These are phyloP conservation scores for Gallirallus australis DNA, from an alignment of 2,797 vertebrate species.

Conservation along the genomic window DNA sequence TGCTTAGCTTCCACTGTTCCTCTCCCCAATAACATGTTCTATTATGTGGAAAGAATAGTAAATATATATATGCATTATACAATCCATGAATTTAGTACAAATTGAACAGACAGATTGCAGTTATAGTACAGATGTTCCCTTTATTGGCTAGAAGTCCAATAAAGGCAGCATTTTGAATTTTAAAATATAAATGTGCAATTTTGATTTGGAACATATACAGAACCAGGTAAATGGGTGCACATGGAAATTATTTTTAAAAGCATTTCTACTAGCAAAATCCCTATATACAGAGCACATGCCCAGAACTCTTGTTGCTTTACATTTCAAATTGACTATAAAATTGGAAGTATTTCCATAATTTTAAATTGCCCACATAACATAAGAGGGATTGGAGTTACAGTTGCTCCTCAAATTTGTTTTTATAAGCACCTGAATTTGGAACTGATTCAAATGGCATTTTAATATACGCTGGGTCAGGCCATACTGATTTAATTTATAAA, in stretches of 20 bases:
- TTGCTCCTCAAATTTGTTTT: constrained; percentile 71
- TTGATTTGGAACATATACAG: constrained; percentile 57
- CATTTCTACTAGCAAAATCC: constrained; percentile 65
- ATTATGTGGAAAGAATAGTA: constrained; percentile 36
- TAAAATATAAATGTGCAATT: constrained; percentile 58
- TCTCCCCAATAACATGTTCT: background rate
- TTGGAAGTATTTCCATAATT: constrained; percentile 72
- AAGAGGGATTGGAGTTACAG: constrained; percentile 54
- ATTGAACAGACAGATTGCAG: constrained; percentile 52
- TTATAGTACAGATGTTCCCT: constrained; percentile 59
- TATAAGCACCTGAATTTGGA: constrained; percentile 74
- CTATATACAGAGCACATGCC: constrained; percentile 12
- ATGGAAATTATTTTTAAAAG: constrained; percentile 67
- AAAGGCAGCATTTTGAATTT: constrained; percentile 58
- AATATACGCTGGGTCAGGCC: constrained; percentile 6
- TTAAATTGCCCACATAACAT: constrained; percentile 63
- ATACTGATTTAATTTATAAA: constrained; percentile 64
- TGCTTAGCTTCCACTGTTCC: background rate
- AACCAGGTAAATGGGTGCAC: constrained; percentile 65
- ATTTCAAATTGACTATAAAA: constrained; percentile 75
- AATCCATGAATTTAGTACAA: constrained; percentile 22
- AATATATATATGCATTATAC: constrained; percentile 30
- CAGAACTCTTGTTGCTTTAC: constrained; percentile 57
- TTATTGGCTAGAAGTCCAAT: constrained; percentile 56
- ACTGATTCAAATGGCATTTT: constrained; percentile 46